Evolutionary conservation across 2,888 invertebrate species (phyloP), one percentile per base, ranked within the genome.

Genomic region (Meta bourneti): DNA sequence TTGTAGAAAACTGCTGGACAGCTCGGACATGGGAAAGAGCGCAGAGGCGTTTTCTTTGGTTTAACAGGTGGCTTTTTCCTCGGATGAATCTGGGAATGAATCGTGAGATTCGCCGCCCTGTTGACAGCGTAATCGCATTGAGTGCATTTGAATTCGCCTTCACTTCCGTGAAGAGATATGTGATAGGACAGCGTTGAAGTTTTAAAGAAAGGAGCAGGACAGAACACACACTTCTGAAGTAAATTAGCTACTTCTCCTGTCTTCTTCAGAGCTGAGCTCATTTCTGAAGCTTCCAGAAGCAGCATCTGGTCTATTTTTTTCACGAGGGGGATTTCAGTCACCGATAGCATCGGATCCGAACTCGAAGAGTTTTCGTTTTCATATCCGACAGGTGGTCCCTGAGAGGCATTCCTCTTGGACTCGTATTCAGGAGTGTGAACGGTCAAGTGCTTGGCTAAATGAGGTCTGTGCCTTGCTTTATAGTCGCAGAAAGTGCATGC

Each of bases 11-110:
- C 97, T 77, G 97, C 97, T 0, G 98, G 98, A 94, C 98, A 98
- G 95, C 97, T 97, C 94, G 97, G 96, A 94, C 97, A 97, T 6
- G 87, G 74, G 34, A 92, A 91, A 52, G 82, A 71, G 6, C 71
- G 75, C 48, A 88, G 79, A 7, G 85, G 85, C 7, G 78, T 70
- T 49, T 75, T 88, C 19, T 87, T 92, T 52, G 94, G 98, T 20
- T 87, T 87, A 95, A 98, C 97, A 93, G 99, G 99, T 95, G 99
- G 99, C 95, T 99, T 98, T 94, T 98, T 98, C 95, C 99, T 99
- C 89, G 98, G 97, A 93, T 95, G 95, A 13, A 95, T 94, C 51
- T 94, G 93, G 94, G 96, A 96, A 94, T 97, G 97, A 94, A 96
- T 96, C 1, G 96, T 96, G 84, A 97, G 95, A 94, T 97, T 97